Evolutionary conservation across 2,888 invertebrate species (phyloP), one percentile per base, ranked within the genome.

Genomic region (Crepidodera aurea): DNA sequence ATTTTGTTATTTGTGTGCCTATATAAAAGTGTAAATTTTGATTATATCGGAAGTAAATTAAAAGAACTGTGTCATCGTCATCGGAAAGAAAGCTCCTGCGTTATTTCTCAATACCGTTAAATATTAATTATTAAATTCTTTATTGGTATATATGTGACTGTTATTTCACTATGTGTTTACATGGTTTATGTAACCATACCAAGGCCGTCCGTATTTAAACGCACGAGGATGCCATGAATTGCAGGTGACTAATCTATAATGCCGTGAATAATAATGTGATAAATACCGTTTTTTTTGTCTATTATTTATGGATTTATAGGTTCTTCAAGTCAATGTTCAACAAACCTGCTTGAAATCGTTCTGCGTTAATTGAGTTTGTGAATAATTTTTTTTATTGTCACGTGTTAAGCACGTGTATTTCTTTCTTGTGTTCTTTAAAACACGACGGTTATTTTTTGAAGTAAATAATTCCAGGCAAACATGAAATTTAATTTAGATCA

Each of bases 51-150:
- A 56, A 46, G 25, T 44, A 13, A 27, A n/a, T 22, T 12, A 42
- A 46, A 46, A 46, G 8, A 22, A 46, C 39, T 37, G 46, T 46
- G 56, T 25, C 56, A 34, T 25, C 32, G 42, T 27, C 46, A 37
- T 46, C 19, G 46, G 48, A 48, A 57, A 48, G 57, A 57, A 57
- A 57, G 57, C 42, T 57, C 16, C 5, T n/a, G n/a, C n/a, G n/a
- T 6, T 39, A 48, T 57, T 57, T 27, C 57, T 27, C 39, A 57
- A 57, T 27, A 13, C 48, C 57, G 57, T 50, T 57, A 57, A 57
- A 39, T 57, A 57, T 57, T 57, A 57, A 57, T 57, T 44, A 46
- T 56, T 34, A 56, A 10, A 46, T 8, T 46, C 56, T 56, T 46
- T 48, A 48, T 22, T 51, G 5, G 22, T 51, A 56, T 48, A 48